Percentiles rank a stretch among this genome's conserved stretches.
Conservation (phyloP, 2,113 vertebrate species). For the Thamnophis sirtalis region DNA sequence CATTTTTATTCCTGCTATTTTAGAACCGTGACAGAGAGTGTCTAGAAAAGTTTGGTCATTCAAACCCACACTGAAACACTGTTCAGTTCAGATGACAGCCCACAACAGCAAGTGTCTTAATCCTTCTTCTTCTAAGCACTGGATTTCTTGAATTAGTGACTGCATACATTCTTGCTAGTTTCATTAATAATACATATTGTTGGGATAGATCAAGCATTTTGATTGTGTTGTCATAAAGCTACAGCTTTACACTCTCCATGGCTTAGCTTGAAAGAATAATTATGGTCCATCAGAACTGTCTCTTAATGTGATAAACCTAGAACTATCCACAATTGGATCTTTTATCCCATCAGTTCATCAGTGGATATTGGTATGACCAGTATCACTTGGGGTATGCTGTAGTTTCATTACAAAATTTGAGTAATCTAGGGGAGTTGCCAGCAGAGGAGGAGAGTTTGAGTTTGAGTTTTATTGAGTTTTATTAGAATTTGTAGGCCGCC, state of each 20-base stretch:
- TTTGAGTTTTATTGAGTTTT: no score
- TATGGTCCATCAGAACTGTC: neutral
- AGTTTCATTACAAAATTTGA: neutral
- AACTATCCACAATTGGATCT: neutral
- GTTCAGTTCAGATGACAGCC: neutral
- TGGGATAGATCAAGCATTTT: neutral
- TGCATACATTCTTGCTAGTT: neutral
- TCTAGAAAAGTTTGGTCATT: neutral
- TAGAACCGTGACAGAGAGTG: neutral
- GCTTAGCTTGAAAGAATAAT: neutral
- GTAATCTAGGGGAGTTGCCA: neutral
- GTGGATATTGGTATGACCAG: neutral
- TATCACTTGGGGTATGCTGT: neutral
- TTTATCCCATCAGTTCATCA: neutral
- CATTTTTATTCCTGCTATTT: neutral
- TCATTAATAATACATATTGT: neutral
- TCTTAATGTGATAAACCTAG: neutral
- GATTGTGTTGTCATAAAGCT: neutral
- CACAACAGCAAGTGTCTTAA: neutral
- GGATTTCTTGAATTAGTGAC: neutral
- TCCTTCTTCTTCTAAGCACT: neutral
- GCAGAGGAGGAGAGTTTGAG: neutral
- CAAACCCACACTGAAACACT: neutral
- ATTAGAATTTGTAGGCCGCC: no score
- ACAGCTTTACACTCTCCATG: neutral